Conservation (phyloP, 2,888 invertebrate species). For the Adelognathus sp. region DNA sequence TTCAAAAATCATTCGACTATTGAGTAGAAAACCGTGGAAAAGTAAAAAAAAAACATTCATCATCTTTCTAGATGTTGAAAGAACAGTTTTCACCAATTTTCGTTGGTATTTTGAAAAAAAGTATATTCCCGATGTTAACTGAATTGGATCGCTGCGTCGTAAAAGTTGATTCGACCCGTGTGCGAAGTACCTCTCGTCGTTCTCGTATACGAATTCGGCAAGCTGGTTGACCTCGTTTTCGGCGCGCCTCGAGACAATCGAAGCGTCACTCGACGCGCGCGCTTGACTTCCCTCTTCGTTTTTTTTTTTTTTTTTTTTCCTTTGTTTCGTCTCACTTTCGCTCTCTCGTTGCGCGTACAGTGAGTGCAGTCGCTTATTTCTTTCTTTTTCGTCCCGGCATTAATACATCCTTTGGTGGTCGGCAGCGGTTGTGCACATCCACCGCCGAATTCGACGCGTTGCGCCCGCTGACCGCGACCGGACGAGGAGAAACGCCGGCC, state of each 20-base stretch:
- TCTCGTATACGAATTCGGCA: constrained; percentile 65
- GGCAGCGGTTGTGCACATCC: not conserved
- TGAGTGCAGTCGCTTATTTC: not conserved
- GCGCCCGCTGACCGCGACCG: constrained; percentile 12
- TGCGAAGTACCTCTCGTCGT: constrained; percentile 19
- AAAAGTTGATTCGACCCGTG: not conserved
- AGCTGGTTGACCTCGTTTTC: constrained; percentile 47
- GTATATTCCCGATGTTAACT: not conserved
- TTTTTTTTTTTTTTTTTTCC: constrained; percentile 32
- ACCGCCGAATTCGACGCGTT: constrained; percentile 5
- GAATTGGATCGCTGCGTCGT: not conserved
- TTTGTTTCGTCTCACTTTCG: constrained; percentile 40
- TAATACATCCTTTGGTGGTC: not conserved
- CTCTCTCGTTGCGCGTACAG: constrained; percentile 18
- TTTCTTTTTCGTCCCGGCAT: not conserved
- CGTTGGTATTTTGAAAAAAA: not conserved
- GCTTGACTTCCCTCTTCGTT: constrained; percentile 28
- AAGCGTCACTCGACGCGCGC: constrained; percentile 25
- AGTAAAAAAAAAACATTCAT: too few species aligned
- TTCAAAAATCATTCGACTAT: too few species aligned
- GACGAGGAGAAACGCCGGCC: constrained; percentile 12
- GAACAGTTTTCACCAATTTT: too few species aligned
- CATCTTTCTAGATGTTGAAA: too few species aligned
- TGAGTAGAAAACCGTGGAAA: too few species aligned
- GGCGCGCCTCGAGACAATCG: constrained; percentile 44